These are phyloP conservation scores for Montipora sp. DNA, from an alignment of 64 coral and sea anemone genomes.

Conservation along the genomic window DNA sequence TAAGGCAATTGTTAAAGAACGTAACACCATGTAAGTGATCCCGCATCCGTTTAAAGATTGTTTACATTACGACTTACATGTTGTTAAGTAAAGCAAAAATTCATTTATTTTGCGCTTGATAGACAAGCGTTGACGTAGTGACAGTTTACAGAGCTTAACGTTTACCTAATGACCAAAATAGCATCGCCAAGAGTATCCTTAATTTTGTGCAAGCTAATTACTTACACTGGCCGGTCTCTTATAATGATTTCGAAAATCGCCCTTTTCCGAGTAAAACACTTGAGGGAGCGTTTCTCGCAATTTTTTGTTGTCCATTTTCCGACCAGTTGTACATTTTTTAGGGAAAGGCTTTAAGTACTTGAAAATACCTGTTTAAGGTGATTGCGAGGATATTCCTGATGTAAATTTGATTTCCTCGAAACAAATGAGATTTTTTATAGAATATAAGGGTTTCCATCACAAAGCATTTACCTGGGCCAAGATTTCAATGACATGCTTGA, in stretches of 20 bases:
- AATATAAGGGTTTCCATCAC: neutral
- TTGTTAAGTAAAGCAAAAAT: conserved; percentile 78
- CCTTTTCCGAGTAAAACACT: neutral
- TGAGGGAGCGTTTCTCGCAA: neutral
- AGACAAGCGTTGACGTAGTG: conserved; percentile 71
- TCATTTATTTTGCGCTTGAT: conserved; percentile 86
- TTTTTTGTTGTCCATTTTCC: conserved; percentile 23
- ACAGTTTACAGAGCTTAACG: conserved; percentile 52
- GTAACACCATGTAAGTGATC: conserved; percentile 56
- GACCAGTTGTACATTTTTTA: conserved; percentile 23
- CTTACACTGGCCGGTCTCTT: neutral
- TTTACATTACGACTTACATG: conserved; percentile 71
- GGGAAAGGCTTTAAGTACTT: neutral
- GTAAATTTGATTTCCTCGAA: neutral
- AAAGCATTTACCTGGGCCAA: neutral
- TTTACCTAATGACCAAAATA: conserved; percentile 85
- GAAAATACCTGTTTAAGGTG: neutral
- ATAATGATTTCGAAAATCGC: neutral
- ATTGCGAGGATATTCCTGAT: neutral
- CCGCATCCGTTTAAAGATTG: conserved; percentile 30
- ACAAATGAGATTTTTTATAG: neutral
- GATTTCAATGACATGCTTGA: no score
- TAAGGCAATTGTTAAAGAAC: conserved; percentile 41
- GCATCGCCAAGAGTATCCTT: conserved; percentile 37
- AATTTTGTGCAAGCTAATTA: conserved; percentile 34